Conservation (phyloP, 2,797 vertebrate genomes). For the Adrianichthys oophorus region DNA sequence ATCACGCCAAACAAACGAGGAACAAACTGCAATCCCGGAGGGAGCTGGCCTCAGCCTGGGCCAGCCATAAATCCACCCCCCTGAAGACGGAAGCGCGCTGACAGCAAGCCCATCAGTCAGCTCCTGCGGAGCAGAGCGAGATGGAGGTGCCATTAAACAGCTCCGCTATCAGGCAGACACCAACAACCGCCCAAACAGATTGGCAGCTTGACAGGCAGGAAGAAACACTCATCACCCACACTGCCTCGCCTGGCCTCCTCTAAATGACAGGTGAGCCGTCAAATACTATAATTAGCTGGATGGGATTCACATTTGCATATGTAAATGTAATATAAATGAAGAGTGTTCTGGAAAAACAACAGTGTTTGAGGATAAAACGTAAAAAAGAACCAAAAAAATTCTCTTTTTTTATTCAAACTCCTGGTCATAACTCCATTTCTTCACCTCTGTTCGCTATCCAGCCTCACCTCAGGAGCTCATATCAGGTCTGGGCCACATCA, state of each 20-base stretch:
- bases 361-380: conserved; percentile 27
- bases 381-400: too few species aligned
- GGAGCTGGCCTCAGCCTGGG: background rate
- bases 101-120: background rate
- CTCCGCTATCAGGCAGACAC: conserved; percentile 18
- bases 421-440: background rate
- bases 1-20: conserved; percentile 10
- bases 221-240: conserved; percentile 20
- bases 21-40: background rate
- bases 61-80: conserved; percentile 4
- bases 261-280: conserved; percentile 55
- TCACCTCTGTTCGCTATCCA: background rate
- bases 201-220: conserved; percentile 36
- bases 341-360: conserved; percentile 49
- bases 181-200: conserved; percentile 16
- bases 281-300: conserved; percentile 62
- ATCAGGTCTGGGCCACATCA: background rate
- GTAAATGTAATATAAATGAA: conserved; percentile 65
- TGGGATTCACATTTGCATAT: conserved; percentile 64
- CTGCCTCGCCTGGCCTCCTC: conserved; percentile 23
- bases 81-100: conserved; percentile 6
- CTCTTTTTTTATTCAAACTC: too few species aligned
- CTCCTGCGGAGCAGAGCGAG: background rate
- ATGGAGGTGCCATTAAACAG: conserved; percentile 32
- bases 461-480: background rate